Base-by-base conservation (phyloP, 2,797 vertebrate species). In the Pangasius mekongensis region DNA sequence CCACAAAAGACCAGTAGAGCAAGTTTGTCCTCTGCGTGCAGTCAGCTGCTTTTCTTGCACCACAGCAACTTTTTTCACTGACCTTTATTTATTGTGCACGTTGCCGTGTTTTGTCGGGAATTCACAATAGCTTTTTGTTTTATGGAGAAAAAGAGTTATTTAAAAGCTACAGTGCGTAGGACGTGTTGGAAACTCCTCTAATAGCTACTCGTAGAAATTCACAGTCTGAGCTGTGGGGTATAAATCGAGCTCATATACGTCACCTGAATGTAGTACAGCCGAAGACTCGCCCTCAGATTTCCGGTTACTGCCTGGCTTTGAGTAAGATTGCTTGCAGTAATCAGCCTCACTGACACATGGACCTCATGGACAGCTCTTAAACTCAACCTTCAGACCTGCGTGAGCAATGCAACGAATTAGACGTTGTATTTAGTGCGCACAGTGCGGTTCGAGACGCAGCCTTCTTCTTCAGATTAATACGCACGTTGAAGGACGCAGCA, bases 1-100 rank as follows among this genome's bases (percentile, higher is more conserved):
- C 33, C 43, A 49, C 69, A 85, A n/a, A 85, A 83, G 89, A 90
- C 89, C 84, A 88, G 91, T 89, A 47, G 6, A 66, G 22, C 89
- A 24, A 39, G 90, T 90, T 85, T 91, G 18, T 56, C 3, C 39
- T 3, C 52, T 73, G 39, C 58, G 20, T 69, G 74, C 80, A 14
- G 54, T 47, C 20, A 73, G 24, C 84, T 20, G 58, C 73, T 80
- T 86, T 52, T 69, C 56, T 60, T 16, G 54, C 24, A 73, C 62
- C 33, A 71, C 67, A 87, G n/a, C 74, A 43, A 49, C 36, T 36
- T 88, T 87, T 84, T 56, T 60, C 5, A 13, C 33, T 54, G 85
- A 58, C 76, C 76, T 87, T 89, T 39, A 82, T 87, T 89, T 86
- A 77, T 36, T 5, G 22, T 77, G 3, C 49, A 33, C 30, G 62